Conservation (phyloP, 1,140 invertebrate genomes). For the Diabrotica virgifera region DNA sequence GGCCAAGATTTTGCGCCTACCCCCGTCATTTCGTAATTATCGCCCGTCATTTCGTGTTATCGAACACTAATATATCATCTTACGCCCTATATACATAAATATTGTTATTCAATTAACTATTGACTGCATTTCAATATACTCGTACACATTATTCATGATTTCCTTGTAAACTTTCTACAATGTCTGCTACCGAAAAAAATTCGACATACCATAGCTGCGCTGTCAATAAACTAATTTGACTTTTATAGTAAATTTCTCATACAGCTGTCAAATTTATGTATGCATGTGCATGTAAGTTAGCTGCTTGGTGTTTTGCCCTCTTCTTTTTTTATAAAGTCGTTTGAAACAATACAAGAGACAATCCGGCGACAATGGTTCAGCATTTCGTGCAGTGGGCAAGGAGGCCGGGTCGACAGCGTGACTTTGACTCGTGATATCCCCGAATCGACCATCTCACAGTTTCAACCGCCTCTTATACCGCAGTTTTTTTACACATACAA, state of each 20-base stretch:
- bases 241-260: constrained; percentile 15
- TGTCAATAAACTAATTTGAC: constrained; percentile 14
- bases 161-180: background rate
- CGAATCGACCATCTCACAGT: constrained; percentile 28
- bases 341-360: constrained; percentile 20
- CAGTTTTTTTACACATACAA: background rate
- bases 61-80: no score
- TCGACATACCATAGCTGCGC: background rate
- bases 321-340: constrained; percentile 2
- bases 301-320: background rate
- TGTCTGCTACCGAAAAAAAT: background rate
- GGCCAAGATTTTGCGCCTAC: no score
- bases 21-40: no score
- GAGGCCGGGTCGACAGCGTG: constrained; percentile 29
- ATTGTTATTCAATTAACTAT: no score
- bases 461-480: constrained; percentile 4
- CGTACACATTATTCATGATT: background rate
- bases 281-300: constrained; percentile 10
- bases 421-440: constrained; percentile 33
- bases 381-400: constrained; percentile 30
- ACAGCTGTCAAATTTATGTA: constrained; percentile 9
- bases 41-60: no score
- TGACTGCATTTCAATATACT: no score
- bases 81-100: no score
- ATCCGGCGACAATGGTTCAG: constrained; percentile 26